Evolutionary conservation across 2,797 vertebrate genomes (phyloP).

Genomic region (Thaleichthys pacificus): DNA sequence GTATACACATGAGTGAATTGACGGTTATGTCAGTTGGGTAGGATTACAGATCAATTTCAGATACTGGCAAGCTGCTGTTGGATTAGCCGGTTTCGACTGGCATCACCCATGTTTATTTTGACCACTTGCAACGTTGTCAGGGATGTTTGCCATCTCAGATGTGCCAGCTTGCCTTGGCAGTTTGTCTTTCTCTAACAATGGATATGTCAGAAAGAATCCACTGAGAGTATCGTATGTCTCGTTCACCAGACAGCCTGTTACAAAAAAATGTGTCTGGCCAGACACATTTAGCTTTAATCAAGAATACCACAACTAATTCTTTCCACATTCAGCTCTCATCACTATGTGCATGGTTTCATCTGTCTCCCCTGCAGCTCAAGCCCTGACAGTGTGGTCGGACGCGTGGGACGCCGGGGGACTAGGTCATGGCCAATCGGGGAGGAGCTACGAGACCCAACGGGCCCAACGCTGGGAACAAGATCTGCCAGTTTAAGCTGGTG

Average conservation of each 20-base stretch:
- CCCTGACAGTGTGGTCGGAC: conserved; percentile 59
- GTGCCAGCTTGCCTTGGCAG: neutral
- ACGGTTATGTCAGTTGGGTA: neutral
- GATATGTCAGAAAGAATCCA: neutral
- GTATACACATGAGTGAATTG: neutral
- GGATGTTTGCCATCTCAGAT: neutral
- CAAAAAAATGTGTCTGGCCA: too few species aligned
- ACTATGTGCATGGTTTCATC: neutral
- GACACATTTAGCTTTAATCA: neutral
- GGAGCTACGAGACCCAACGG: conserved; percentile 95
- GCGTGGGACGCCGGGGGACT: conserved; percentile 74
- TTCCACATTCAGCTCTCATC: neutral
- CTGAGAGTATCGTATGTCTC: neutral
- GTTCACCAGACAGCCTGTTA: too few species aligned
- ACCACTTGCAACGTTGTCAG: neutral
- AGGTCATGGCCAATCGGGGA: conserved; percentile 96
- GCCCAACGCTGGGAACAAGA: conserved; percentile 95
- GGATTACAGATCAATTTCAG: neutral
- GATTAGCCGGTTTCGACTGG: neutral
- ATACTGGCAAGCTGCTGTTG: neutral
- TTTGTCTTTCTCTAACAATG: neutral
- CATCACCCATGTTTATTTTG: conserved; percentile 10
- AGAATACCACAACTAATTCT: neutral
- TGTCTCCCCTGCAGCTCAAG: conserved; percentile 41
- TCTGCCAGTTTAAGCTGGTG: conserved; percentile 99